Percentiles rank a stretch among this genome's conserved stretches.
Evolutionary conservation across 2,888 invertebrate genomes (phyloP).

Genomic region (Liodrosophila aerea): DNA sequence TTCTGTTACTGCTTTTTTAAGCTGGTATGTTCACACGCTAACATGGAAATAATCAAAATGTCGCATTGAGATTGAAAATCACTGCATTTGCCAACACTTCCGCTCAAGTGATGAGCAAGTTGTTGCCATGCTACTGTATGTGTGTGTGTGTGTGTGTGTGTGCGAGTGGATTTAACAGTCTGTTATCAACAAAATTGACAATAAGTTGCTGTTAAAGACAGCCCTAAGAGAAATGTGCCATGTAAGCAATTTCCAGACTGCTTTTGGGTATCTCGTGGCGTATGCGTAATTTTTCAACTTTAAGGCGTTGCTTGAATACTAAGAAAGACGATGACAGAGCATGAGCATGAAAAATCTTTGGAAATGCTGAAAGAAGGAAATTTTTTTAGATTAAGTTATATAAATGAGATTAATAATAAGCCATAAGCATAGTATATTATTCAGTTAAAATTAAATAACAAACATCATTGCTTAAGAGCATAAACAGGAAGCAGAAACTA

Average conservation of each 20-base stretch:
- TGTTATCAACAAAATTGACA: constrained; percentile 76
- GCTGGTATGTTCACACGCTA: constrained; percentile 63
- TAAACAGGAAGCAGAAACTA: no score
- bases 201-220: constrained; percentile 78
- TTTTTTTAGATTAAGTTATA: constrained; percentile 3
- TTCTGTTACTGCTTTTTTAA: constrained; percentile 30
- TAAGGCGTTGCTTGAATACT: constrained; percentile 5
- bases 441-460: no score
- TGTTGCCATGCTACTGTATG: constrained; percentile 45
- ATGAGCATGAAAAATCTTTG: constrained; percentile 1
- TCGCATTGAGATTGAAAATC: constrained; percentile 78
- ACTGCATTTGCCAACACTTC: constrained; percentile 78
- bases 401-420: no score
- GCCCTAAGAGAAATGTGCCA: constrained; percentile 68
- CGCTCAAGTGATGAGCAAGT: constrained; percentile 76
- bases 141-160: constrained; percentile 16
- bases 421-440: no score
- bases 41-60: constrained; percentile 78
- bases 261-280: constrained; percentile 23
- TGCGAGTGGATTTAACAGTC: constrained; percentile 41
- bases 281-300: constrained; percentile 39
- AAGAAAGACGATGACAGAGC: constrained; percentile 5
- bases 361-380: background rate
- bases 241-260: constrained; percentile 63
- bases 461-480: no score